Percentiles rank a stretch among this genome's conserved stretches.
These are phyloP conservation scores for Torymus tubicola DNA, from an alignment of 2,888 invertebrate species.

Conservation along the genomic window DNA sequence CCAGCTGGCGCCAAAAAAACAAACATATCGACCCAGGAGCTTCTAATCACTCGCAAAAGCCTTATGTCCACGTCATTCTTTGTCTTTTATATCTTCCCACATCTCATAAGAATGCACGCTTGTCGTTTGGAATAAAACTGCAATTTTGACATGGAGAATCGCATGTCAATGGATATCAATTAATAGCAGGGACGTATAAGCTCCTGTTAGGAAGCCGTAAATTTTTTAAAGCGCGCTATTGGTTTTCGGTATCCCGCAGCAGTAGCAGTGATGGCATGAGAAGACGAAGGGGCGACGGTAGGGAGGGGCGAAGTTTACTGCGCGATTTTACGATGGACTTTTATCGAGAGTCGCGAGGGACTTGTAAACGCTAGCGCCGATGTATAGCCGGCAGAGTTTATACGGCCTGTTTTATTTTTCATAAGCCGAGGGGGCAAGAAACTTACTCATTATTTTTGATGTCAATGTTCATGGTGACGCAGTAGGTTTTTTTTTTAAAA, in stretches of 20 bases:
- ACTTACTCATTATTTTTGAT: slow-evolving; percentile 39
- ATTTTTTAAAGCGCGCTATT: slow-evolving; percentile 35
- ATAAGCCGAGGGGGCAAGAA: slow-evolving; percentile 19
- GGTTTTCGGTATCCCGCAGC: slow-evolving; percentile 12
- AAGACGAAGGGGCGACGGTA: too few species aligned
- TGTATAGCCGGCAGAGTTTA: background rate
- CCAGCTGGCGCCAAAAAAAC: too few species aligned
- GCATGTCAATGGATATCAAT: slow-evolving; percentile 22
- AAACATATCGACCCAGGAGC: too few species aligned
- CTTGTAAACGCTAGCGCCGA: slow-evolving; percentile 33
- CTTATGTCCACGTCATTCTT: too few species aligned
- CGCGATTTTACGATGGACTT: slow-evolving; percentile 50
- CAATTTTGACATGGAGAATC: too few species aligned
- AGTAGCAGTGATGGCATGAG: too few species aligned
- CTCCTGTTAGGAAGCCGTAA: slow-evolving; percentile 29
- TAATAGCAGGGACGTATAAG: slow-evolving; percentile 3
- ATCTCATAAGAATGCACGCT: too few species aligned
- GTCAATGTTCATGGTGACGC: background rate
- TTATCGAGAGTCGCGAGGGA: slow-evolving; percentile 51
- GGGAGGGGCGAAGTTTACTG: slow-evolving; percentile 29
- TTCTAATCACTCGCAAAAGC: too few species aligned
- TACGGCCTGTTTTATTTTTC: slow-evolving; percentile 35
- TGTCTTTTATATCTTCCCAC: too few species aligned
- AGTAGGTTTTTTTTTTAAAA: too few species aligned
- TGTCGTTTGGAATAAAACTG: too few species aligned